Base-by-base conservation (phyloP, 2,797 vertebrate species). In the Helarctos malayanus region DNA sequence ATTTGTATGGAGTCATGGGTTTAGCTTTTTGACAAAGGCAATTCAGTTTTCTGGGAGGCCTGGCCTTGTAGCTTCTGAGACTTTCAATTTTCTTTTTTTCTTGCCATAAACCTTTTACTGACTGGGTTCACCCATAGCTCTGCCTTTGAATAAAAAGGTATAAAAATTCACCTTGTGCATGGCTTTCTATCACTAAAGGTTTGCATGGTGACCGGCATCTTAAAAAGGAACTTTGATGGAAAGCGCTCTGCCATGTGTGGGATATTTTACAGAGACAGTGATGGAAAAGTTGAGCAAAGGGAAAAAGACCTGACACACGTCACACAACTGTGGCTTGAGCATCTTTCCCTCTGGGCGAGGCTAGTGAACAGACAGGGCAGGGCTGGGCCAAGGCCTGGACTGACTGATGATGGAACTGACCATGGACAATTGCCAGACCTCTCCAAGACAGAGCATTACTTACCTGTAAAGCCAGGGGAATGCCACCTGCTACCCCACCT, bases 21-120 rank as follows among this genome's bases (percentile, higher is more conserved):
- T 82, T 86, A 35, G 80, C 85, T 91, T 92, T 95, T 69, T 96
- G 80, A 87, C 29, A n/a, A 80, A 49, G 23, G 29, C 2, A 8
- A 52, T 45, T 86, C 2, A 23, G 52, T 76, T 86, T 82, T 47
- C 61, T 45, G 29, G 27, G 56, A 59, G 71, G 29, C 47, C 32
- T 69, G 29, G 81, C 9, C 35, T 78, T 82, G 68, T 18, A 92
- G 54, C 27, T 89, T 82, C 56, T 56, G 91, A 95, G 71, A 41
- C 81, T 96, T 92, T 57, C 38, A 65, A 13, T 35, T 76, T 35
- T 49, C 59, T 79, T 68, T 68, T 19, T 68, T 68, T 35, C 63
- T 68, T 82, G 25, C 45, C 68, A 75, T 87, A 92, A 69, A 59
- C 49, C 61, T 18, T 13, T 18, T 65, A 14, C 76, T 15, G 47